A percentile compares a stretch with the other conserved stretches of the same genome.
These are phyloP conservation scores for Philereme vetulata DNA, from an alignment of 2,888 invertebrate genomes.

Conservation along the genomic window DNA sequence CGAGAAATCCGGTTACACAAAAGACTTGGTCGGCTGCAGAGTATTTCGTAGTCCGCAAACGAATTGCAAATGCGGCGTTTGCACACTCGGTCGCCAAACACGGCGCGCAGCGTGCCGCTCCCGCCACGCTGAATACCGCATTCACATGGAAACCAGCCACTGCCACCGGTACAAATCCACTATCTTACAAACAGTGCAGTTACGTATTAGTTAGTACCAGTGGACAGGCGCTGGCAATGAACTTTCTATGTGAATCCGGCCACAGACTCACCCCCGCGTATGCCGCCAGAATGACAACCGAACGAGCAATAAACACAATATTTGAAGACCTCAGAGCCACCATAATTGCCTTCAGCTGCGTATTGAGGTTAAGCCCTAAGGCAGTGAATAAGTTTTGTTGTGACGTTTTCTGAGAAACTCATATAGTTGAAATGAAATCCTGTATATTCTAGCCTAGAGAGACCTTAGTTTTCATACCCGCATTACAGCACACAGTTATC, in stretches of 20 bases:
- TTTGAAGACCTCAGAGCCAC: constrained; percentile 32
- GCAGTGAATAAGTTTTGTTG: constrained; percentile 26
- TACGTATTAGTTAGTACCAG: neutral
- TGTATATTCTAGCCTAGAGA: constrained; percentile 15
- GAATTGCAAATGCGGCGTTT: constrained; percentile 72
- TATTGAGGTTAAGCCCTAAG: constrained; percentile 21
- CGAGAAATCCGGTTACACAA: constrained; percentile 73
- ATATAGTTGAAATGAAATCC: constrained; percentile 19
- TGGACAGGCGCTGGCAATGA: neutral
- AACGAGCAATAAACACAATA: constrained; percentile 39
- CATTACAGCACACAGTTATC: neutral
- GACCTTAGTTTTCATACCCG: neutral
- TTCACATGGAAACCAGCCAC: constrained; percentile 9
- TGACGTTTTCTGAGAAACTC: constrained; percentile 25
- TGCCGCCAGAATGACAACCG: constrained; percentile 53
- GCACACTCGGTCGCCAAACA: constrained; percentile 68
- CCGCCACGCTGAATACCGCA: constrained; percentile 26
- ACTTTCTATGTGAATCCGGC: constrained; percentile 5
- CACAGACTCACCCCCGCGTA: constrained; percentile 35
- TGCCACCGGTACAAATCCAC: neutral
- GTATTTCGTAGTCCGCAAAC: constrained; percentile 70
- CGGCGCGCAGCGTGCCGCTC: constrained; percentile 38
- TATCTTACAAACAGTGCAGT: neutral
- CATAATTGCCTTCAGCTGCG: constrained; percentile 30
- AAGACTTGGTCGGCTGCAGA: constrained; percentile 67